These are phyloP conservation scores for Drosophila incognita DNA, from an alignment of 2,888 invertebrate species.

Conservation along the genomic window DNA sequence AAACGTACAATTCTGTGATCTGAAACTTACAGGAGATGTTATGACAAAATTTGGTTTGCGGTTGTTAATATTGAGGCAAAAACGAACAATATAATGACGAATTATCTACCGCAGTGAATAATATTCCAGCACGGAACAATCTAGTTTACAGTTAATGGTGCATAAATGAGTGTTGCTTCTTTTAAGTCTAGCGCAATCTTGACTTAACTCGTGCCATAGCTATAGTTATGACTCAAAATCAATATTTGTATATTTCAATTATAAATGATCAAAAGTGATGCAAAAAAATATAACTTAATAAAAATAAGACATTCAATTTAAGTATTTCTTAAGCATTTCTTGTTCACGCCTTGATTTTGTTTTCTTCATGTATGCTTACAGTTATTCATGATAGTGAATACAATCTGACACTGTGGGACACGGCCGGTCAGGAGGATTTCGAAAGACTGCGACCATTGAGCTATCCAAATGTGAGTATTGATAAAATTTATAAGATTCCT, in stretches of 20 bases:
- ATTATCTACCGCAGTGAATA: too few species aligned
- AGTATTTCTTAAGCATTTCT: not conserved
- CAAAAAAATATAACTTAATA: not conserved
- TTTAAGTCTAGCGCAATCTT: not conserved
- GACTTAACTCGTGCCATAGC: not conserved
- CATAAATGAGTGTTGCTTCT: too few species aligned
- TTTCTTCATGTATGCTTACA: slow-evolving; percentile 33
- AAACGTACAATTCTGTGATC: too few species aligned
- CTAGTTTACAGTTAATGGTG: too few species aligned
- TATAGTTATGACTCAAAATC: not conserved
- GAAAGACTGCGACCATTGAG: slow-evolving; percentile 94
- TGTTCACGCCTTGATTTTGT: slow-evolving; percentile 52
- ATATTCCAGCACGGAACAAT: too few species aligned
- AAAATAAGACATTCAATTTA: not conserved
- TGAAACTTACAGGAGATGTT: too few species aligned
- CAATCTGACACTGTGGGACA: slow-evolving; percentile 95
- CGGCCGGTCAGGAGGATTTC: slow-evolving; percentile 95
- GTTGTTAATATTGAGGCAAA: too few species aligned
- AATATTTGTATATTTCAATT: not conserved
- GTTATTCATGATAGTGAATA: slow-evolving; percentile 88
- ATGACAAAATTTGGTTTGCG: too few species aligned
- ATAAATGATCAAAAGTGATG: not conserved
- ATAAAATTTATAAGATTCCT: not conserved
- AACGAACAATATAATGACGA: too few species aligned
- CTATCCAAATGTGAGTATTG: slow-evolving; percentile 91